A percentile compares a stretch with the other conserved stretches of the same genome.
phyloP scores from a whole-genome alignment of 2,888 invertebrate genomes.

The Parnassius apollo region DNA sequence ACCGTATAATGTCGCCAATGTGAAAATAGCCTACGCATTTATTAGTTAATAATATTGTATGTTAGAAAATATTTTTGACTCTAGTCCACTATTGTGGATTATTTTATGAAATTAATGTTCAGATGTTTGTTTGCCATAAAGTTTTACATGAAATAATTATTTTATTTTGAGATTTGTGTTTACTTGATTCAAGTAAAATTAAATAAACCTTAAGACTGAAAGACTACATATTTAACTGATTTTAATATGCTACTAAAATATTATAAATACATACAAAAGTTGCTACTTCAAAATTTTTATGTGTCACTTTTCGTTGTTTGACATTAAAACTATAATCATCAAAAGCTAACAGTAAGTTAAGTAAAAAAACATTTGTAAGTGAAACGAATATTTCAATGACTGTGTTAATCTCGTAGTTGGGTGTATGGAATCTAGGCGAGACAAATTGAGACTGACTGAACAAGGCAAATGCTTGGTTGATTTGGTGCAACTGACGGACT shows the following conservation, averaged over 20 bases:
- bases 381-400: too few species aligned
- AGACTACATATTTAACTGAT: not conserved
- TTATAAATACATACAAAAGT: too few species aligned
- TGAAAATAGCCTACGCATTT: constrained; percentile 1
- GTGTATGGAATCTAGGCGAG: too few species aligned
- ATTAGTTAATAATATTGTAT: constrained; percentile 8
- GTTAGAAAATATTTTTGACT: constrained; percentile 42
- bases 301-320: too few species aligned
- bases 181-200: constrained; percentile 57
- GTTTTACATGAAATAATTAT: constrained; percentile 55
- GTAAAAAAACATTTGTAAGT: too few species aligned
- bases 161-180: constrained; percentile 51
- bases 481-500: too few species aligned
- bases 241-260: not conserved
- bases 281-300: too few species aligned
- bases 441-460: too few species aligned
- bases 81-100: constrained; percentile 59
- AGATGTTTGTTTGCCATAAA: constrained; percentile 29
- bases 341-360: too few species aligned
- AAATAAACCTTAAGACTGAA: constrained; percentile 51
- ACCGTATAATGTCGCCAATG: not conserved
- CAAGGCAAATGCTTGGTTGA: too few species aligned
- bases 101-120: constrained; percentile 49
- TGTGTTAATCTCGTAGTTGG: too few species aligned
- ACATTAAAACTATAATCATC: too few species aligned